Evolutionary conservation across 2,797 vertebrate genomes (phyloP).

Genomic region (Anabacerthia variegaticeps): DNA sequence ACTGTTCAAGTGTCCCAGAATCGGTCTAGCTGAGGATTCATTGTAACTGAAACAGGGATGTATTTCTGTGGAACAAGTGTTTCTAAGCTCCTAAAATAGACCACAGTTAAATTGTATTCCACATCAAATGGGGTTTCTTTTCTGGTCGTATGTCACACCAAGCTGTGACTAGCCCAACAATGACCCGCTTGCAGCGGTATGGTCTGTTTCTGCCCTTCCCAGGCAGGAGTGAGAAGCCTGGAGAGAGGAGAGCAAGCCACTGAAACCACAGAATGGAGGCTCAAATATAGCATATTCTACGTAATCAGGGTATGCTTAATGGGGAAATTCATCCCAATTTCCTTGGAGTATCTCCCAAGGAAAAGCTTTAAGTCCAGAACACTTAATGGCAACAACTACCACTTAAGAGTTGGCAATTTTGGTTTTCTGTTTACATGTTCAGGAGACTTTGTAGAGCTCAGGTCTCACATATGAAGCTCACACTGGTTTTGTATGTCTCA

Average conservation of each 20-base stretch:
- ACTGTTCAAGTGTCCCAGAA: not conserved
- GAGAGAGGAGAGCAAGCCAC: not conserved
- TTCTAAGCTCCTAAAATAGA: slow-evolving; percentile 67
- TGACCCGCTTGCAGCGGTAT: not conserved
- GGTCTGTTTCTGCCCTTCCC: slow-evolving; percentile 43
- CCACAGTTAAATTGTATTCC: slow-evolving; percentile 41
- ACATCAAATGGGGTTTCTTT: slow-evolving; percentile 68
- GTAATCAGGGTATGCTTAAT: not conserved
- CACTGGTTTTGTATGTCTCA: not conserved
- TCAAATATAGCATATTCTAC: not conserved
- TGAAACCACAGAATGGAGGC: not conserved
- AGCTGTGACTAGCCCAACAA: slow-evolving; percentile 55
- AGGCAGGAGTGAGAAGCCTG: slow-evolving; percentile 25
- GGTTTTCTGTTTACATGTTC: not conserved
- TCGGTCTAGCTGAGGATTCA: not conserved
- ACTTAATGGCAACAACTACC: not conserved
- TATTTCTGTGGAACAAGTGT: slow-evolving; percentile 63
- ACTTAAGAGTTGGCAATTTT: not conserved
- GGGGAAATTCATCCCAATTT: not conserved
- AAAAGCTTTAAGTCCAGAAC: not conserved
- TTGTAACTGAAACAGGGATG: slow-evolving; percentile 42
- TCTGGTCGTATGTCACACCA: slow-evolving; percentile 64
- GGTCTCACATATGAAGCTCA: not conserved
- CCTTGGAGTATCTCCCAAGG: not conserved
- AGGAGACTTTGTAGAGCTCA: not conserved